A percentile compares a stretch with the other conserved stretches of the same genome.
These are phyloP conservation scores for human (Homo sapiens) DNA, from an alignment of 2,113 vertebrate species.

Conservation along the genomic window DNA sequence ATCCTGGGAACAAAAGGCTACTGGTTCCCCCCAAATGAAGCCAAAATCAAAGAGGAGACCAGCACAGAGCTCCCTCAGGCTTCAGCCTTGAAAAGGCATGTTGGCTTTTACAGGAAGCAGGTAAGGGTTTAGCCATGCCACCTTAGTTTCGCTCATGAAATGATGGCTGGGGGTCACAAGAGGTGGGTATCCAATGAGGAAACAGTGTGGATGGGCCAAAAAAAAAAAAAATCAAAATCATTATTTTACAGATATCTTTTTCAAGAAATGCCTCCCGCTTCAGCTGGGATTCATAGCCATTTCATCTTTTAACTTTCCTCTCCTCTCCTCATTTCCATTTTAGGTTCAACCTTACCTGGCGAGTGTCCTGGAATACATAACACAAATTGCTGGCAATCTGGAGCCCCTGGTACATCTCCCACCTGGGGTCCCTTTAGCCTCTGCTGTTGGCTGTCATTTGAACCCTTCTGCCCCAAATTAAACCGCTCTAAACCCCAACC, in stretches of 20 bases:
- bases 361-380: not conserved
- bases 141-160: not conserved
- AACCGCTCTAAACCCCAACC: not conserved
- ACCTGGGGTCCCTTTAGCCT: not conserved
- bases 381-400: not conserved
- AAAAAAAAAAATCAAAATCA: not conserved
- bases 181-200: not conserved
- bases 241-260: not conserved
- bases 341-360: not conserved
- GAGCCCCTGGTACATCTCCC: not conserved
- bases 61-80: not conserved
- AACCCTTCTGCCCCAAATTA: not conserved
- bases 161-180: rapidly evolving
- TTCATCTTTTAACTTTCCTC: not conserved
- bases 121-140: not conserved
- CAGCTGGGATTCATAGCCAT: not conserved
- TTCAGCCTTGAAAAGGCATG: not conserved
- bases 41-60: not conserved
- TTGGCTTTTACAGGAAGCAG: not conserved
- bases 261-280: not conserved
- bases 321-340: not conserved
- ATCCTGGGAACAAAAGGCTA: not conserved
- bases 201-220: not conserved
- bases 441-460: not conserved
- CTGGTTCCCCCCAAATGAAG: not conserved